phyloP scores from a whole-genome alignment of 2,888 invertebrate species.

The Operophtera brumata region DNA sequence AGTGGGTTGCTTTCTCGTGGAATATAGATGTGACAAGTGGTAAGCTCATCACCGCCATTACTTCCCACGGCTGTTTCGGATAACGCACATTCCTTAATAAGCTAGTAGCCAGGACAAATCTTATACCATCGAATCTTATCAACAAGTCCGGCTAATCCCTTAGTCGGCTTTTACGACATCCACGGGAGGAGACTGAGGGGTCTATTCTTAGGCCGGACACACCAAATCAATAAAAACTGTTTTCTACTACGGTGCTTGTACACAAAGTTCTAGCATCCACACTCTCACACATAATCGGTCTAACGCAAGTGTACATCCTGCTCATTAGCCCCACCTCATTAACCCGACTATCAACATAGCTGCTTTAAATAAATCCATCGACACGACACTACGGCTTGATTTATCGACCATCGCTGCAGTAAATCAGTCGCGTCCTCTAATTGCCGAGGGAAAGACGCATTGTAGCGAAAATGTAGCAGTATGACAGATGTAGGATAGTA shows the following conservation, averaged over 20 bases:
- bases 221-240: too few relatives aligned
- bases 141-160: too few relatives aligned
- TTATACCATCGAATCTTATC: too few relatives aligned
- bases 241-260: neutral
- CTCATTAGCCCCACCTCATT: conserved; percentile 44
- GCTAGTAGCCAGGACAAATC: too few relatives aligned
- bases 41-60: too few relatives aligned
- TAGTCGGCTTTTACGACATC: too few relatives aligned
- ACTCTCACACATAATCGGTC: conserved; percentile 12
- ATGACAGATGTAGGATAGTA: neutral
- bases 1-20: too few relatives aligned
- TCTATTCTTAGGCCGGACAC: too few relatives aligned
- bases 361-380: conserved; percentile 45
- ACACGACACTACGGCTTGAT: conserved; percentile 51
- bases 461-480: conserved; percentile 43
- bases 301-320: conserved; percentile 12
- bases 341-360: conserved; percentile 43
- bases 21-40: too few relatives aligned
- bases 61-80: too few relatives aligned
- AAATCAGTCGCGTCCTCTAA: conserved; percentile 52
- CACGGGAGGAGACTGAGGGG: too few relatives aligned
- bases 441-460: conserved; percentile 48
- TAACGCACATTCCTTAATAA: too few relatives aligned
- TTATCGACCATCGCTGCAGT: conserved; percentile 54
- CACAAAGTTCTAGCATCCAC: neutral